Conservation (phyloP, 2,888 invertebrate species). For the Eristalinus sepulchralis region DNA sequence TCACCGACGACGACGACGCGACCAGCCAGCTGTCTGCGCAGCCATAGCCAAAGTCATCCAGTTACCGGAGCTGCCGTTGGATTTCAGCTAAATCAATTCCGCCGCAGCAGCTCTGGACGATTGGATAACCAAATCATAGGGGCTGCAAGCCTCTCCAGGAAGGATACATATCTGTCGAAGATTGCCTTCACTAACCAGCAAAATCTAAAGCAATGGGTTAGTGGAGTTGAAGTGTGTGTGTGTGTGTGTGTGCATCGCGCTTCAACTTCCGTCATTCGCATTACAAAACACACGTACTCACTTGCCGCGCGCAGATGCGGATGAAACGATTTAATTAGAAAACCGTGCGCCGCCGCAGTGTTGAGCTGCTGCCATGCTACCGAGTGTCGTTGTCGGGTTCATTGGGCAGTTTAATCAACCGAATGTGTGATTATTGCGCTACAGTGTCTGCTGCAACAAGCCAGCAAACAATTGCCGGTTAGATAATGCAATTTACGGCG, state of each 20-base stretch:
- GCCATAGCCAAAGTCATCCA: constrained; percentile 4
- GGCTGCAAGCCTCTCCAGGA: constrained; percentile 47
- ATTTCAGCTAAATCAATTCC: constrained; percentile 51
- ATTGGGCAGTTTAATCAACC: constrained; percentile 58
- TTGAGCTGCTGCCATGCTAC: constrained; percentile 29
- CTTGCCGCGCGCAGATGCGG: background rate
- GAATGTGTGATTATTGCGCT: constrained; percentile 43
- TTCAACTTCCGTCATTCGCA: constrained; percentile 57
- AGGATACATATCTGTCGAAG: constrained; percentile 41
- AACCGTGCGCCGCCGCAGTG: background rate
- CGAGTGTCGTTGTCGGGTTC: constrained; percentile 33
- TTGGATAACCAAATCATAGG: constrained; percentile 52
- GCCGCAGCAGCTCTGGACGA: constrained; percentile 10
- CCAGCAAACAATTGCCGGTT: constrained; percentile 10
- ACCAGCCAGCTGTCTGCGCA: constrained; percentile 35
- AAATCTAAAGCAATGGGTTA: constrained; percentile 69
- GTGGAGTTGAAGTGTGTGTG: constrained; percentile 21
- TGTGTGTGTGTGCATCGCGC: background rate
- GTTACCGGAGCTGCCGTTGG: constrained; percentile 45
- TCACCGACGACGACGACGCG: constrained; percentile 28
- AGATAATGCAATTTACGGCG: background rate
- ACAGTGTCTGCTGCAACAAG: constrained; percentile 22
- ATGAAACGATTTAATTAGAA: constrained; percentile 53
- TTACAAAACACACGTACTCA: constrained; percentile 24
- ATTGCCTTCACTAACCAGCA: background rate